Percentiles rank a stretch among this genome's conserved stretches.
These are phyloP conservation scores for Strigamia maritima DNA, from an alignment of 2,888 invertebrate genomes.

Conservation along the genomic window DNA sequence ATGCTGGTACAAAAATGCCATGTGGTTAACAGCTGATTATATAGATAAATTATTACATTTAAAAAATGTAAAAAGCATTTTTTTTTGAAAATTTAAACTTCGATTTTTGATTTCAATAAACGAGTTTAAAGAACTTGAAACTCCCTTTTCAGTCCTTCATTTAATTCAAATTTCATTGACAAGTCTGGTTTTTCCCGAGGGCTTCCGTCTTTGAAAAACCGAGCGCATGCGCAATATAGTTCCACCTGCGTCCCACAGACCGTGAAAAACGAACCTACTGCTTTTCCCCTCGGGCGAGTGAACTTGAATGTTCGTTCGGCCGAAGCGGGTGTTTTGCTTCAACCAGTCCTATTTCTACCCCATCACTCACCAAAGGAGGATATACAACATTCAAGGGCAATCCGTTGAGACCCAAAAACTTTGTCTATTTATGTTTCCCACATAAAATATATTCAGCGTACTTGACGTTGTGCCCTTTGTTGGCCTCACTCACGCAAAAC, in stretches of 20 bases:
- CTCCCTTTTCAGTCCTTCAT: neutral
- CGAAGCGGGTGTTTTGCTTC: constrained; percentile 9
- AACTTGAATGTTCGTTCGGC: constrained; percentile 31
- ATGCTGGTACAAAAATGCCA: too few relatives aligned
- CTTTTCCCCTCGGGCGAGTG: constrained; percentile 8
- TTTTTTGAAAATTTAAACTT: neutral
- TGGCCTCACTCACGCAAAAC: constrained; percentile 5
- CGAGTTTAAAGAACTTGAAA: neutral
- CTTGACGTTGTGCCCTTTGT: neutral
- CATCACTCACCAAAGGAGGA: constrained; percentile 11
- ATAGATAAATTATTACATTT: too few relatives aligned
- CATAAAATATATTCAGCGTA: neutral
- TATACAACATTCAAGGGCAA: neutral
- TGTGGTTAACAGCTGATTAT: too few relatives aligned
- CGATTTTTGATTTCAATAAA: neutral
- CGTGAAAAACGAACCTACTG: constrained; percentile 24
- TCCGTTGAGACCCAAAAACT: neutral
- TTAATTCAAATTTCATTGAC: constrained; percentile 23
- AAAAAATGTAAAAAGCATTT: too few relatives aligned
- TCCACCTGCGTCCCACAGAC: constrained; percentile 17
- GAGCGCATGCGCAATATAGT: neutral
- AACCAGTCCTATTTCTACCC: constrained; percentile 1
- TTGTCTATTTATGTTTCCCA: neutral
- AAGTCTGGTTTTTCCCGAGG: constrained; percentile 24
- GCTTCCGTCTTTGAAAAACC: constrained; percentile 30